These are phyloP conservation scores for Proctacanthus coquilletti DNA, from an alignment of 1,140 invertebrate genomes.

Conservation along the genomic window DNA sequence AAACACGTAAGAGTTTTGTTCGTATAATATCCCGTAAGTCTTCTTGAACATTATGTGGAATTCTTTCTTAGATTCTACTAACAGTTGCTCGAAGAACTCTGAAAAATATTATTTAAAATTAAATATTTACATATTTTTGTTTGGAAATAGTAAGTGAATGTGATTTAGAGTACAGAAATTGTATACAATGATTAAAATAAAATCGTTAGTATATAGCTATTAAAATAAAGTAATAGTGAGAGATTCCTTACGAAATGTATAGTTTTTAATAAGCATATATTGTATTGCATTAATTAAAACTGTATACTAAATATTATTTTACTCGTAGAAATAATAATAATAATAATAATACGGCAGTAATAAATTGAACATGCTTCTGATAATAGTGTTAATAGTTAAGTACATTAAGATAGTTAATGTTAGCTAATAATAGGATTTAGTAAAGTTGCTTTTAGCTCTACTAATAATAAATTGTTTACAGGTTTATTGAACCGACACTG, in stretches of 20 bases:
- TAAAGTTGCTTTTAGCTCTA: no score
- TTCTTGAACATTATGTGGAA: conserved; percentile 89
- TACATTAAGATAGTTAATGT: no score
- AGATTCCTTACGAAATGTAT: conserved; percentile 6
- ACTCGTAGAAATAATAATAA: no score
- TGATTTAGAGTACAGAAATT: background rate
- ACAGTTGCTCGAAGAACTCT: conserved; percentile 77
- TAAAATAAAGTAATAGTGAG: background rate
- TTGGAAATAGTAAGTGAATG: background rate
- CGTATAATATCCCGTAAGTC: conserved; percentile 90
- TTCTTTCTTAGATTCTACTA: conserved; percentile 65
- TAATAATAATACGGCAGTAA: no score
- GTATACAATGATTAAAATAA: background rate
- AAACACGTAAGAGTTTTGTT: conserved; percentile 86
- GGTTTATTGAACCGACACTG: no score
- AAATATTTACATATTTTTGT: background rate
- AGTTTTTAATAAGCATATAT: no score
- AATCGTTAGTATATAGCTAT: background rate
- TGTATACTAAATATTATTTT: no score
- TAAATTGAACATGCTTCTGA: no score
- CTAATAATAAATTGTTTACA: no score
- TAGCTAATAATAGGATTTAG: no score
- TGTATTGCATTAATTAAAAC: no score
- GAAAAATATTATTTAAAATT: conserved; percentile 18
- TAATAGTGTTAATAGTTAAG: no score